A percentile compares a stretch with the other conserved stretches of the same genome.
phyloP scores from a whole-genome alignment of 2,113 vertebrate genomes.

The Leucopsar rothschildi region DNA sequence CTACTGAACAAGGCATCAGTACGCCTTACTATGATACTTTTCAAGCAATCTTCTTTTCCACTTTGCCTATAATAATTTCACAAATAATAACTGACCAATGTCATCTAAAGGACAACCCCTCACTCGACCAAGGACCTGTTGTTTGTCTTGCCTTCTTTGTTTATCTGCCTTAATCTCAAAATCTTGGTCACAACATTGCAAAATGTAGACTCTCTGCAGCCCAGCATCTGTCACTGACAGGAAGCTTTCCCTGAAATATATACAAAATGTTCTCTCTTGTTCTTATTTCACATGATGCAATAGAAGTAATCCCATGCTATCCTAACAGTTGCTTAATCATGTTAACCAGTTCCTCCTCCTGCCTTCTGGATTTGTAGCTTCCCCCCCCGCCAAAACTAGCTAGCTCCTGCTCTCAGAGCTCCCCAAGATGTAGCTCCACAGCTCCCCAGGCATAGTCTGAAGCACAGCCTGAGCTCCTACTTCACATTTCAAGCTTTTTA shows the following conservation, averaged over 20 bases:
- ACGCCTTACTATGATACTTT: neutral
- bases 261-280: constrained; percentile 35
- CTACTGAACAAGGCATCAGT: neutral
- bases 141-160: neutral
- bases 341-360: constrained; percentile 9
- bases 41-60: neutral
- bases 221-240: constrained; percentile 4
- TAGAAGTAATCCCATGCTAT: neutral
- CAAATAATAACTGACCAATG: neutral
- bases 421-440: fast-evolving
- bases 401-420: neutral
- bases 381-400: neutral
- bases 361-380: neutral
- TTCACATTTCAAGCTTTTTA: fast-evolving
- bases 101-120: neutral
- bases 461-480: neutral
- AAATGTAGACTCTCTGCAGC: neutral
- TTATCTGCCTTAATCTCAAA: constrained; percentile 4
- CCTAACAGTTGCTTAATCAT: constrained; percentile 24
- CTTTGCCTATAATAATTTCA: neutral
- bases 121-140: neutral
- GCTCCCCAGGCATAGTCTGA: neutral
- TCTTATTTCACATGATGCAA: constrained; percentile 14
- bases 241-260: constrained; percentile 18
- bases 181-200: constrained; percentile 8